Evolutionary conservation across 2,888 invertebrate genomes (phyloP), one percentile per base, ranked within the genome.

Genomic region (Piscicola geometra): DNA sequence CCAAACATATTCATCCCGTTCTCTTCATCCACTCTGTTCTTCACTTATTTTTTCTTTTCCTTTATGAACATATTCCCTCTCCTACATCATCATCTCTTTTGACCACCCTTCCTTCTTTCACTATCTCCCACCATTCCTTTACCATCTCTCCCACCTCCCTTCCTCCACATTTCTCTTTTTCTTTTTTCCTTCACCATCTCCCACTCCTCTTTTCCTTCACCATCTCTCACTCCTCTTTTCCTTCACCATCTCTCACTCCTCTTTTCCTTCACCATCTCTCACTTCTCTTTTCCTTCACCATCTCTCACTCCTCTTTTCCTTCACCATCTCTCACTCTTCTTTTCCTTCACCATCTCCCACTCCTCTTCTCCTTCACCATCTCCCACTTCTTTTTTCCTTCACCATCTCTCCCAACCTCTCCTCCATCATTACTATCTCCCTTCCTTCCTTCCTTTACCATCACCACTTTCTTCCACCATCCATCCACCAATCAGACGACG

Each of bases 201-300:
- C 50, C 56, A n/a, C 15, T 36, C 30, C 30, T 0, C 15, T 9
- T 30, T 47, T n/a, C 60, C 35, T n/a, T 25, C 32, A 25, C 33
- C 30, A 18, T 21, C 47, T 21, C 21, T n/a, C 1, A 33, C 47
- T 25, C 0, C 35, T 15, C 33, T 32, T 25, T 5, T n/a, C 3
- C 28, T 56, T 56, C 73, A 12, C 52, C n/a, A n/a, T 56, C 73
- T n/a, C 64, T 56, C 12, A 41, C 41, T 41, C 41, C 41, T 41
- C 15, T 15, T 9, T 15, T 41, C 41, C 41, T 15, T 41, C 41
- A 41, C 41, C 15, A 5, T 41, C 41, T 15, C 41, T 41, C 41
- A 41, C 41, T 41, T 15, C 41, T 41, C 15, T 15, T 9, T 15
- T 41, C 41, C 41, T 41, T 41, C 41, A 41, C 41, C 15, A 5